Conservation (phyloP, 2,797 vertebrate genomes). For the Phalanger gymnotis region DNA sequence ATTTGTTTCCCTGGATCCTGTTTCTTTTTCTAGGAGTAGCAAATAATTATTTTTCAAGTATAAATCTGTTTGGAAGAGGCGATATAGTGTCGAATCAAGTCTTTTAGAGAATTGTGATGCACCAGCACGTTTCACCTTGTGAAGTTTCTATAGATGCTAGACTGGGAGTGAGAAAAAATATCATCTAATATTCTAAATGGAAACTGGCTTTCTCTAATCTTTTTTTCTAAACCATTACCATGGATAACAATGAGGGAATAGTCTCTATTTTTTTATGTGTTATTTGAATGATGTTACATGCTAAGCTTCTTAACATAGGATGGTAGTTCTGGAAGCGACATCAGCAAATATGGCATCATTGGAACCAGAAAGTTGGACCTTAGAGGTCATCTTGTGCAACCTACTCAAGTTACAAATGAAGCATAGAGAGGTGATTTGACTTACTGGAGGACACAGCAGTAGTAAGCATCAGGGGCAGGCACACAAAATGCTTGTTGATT, state of each 20-base stretch:
- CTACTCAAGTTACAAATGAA: background rate
- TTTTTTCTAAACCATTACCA: accelerated
- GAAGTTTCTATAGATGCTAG: background rate
- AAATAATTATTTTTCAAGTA: background rate
- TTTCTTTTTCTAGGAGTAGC: background rate
- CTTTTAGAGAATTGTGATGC: background rate
- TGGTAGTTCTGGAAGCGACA: background rate
- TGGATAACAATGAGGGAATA: conserved; percentile 14
- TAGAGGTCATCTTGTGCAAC: background rate
- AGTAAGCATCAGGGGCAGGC: background rate
- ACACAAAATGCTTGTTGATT: background rate
- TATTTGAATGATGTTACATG: background rate
- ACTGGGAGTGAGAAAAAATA: background rate
- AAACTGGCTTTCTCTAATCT: background rate
- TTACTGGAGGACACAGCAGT: background rate
- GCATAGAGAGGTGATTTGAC: background rate
- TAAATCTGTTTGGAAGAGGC: background rate
- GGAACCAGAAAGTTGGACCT: background rate
- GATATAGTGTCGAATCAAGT: background rate
- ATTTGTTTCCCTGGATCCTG: background rate
- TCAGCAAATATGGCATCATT: background rate
- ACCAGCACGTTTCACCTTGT: background rate
- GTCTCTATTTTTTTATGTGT: background rate
- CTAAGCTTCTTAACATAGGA: background rate
- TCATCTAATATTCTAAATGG: background rate